A percentile compares a stretch with the other conserved stretches of the same genome.
phyloP scores from a whole-genome alignment of 30 jellyfish, hydroid and myxozoan genomes.

The Pelagia noctiluca region DNA sequence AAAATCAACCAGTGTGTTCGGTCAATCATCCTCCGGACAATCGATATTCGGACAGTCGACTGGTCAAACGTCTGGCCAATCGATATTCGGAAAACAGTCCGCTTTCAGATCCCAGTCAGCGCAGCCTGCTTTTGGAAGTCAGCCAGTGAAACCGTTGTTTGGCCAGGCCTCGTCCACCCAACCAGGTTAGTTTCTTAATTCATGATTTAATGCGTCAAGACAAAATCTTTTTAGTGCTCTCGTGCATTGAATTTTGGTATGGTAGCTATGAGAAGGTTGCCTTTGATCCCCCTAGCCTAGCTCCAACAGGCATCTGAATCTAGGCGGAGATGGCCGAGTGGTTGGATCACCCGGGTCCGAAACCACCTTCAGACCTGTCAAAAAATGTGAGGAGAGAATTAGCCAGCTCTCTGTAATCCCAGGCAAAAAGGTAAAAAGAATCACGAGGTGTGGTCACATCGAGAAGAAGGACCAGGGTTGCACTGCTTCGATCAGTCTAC shows the following conservation, averaged over 20 bases:
- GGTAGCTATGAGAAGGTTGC: not conserved
- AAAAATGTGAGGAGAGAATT: too few relatives aligned
- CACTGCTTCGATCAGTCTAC: too few relatives aligned
- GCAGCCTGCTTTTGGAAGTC: conserved; percentile 30
- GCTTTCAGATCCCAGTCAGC: conserved; percentile 31
- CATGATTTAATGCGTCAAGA: not conserved
- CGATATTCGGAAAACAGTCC: conserved; percentile 13
- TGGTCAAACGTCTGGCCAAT: conserved; percentile 9
- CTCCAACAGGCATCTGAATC: not conserved
- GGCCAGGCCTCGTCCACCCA: not conserved
- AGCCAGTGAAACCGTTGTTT: conserved; percentile 10
- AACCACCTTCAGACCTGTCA: too few relatives aligned
- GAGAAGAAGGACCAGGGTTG: too few relatives aligned
- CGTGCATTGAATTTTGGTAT: not conserved
- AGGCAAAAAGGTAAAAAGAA: too few relatives aligned
- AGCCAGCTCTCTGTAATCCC: too few relatives aligned
- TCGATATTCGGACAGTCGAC: conserved; percentile 12
- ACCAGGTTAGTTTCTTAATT: conserved; percentile 7
- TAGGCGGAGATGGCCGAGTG: not conserved
- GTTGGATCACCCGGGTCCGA: too few relatives aligned
- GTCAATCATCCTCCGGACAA: conserved; percentile 37
- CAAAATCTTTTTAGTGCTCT: not conserved
- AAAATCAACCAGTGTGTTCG: conserved; percentile 12
- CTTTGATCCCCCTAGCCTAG: not conserved
- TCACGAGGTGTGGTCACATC: too few relatives aligned